A percentile compares a stretch with the other conserved stretches of the same genome.
Evolutionary conservation across 2,888 invertebrate species (phyloP).

Genomic region (Gasteruption jaculator): DNA sequence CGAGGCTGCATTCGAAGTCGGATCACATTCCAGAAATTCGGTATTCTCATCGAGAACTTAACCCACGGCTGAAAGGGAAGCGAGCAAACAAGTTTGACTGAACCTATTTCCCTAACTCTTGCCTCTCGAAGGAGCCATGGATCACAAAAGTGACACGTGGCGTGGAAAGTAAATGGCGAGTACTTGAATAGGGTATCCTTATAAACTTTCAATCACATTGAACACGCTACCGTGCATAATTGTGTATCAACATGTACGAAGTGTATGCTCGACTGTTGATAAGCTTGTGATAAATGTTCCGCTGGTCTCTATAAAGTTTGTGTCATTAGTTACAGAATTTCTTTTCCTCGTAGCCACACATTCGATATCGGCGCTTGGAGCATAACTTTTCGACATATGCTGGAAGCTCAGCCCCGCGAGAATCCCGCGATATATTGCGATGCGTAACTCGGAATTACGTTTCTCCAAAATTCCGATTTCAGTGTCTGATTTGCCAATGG

Average conservation of each 20-base stretch:
- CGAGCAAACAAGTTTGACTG: slow-evolving; percentile 48
- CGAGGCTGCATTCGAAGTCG: too few relatives aligned
- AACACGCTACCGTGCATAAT: slow-evolving; percentile 48
- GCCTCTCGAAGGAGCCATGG: slow-evolving; percentile 48
- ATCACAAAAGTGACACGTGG: slow-evolving; percentile 43
- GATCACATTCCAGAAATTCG: slow-evolving; percentile 36
- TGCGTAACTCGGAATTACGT: too few relatives aligned
- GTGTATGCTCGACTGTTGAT: slow-evolving; percentile 44
- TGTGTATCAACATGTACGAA: slow-evolving; percentile 49
- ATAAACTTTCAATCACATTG: too few relatives aligned
- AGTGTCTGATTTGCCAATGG: too few relatives aligned
- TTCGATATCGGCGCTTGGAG: too few relatives aligned
- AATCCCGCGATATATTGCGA: too few relatives aligned
- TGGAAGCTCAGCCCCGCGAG: too few relatives aligned
- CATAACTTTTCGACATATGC: too few relatives aligned
- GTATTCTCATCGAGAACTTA: slow-evolving; percentile 41
- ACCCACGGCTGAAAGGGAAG: slow-evolving; percentile 22
- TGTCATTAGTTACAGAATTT: too few relatives aligned
- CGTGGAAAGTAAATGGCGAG: slow-evolving; percentile 29
- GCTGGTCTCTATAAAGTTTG: too few relatives aligned
- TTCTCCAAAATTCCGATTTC: too few relatives aligned
- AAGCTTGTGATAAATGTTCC: slow-evolving; percentile 50
- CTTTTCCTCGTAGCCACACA: too few relatives aligned
- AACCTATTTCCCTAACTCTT: slow-evolving; percentile 50
- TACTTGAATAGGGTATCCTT: not conserved